Percentiles rank a stretch among this genome's conserved stretches.
phyloP scores from a whole-genome alignment of 2,888 invertebrate genomes.

The Meganola albula region DNA sequence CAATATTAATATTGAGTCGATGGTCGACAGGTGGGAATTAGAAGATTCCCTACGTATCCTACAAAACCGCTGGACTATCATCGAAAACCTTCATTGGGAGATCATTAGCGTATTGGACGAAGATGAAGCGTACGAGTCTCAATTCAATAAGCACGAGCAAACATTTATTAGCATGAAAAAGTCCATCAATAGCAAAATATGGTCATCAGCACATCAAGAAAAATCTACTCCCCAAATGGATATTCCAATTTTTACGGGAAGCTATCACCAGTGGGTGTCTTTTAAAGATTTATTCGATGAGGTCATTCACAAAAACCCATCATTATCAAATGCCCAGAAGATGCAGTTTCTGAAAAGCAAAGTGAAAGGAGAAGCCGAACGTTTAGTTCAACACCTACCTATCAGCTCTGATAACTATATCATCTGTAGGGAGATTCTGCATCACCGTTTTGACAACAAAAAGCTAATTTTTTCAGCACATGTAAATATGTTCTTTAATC shows the following conservation, averaged over 20 bases:
- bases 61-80: conserved; percentile 1
- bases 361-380: background rate
- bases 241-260: background rate
- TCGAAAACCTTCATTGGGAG: conserved; percentile 6
- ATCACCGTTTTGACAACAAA: background rate
- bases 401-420: background rate
- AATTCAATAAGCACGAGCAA: background rate
- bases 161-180: conserved; percentile 1
- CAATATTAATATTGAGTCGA: background rate
- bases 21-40: conserved; percentile 2
- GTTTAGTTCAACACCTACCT: background rate
- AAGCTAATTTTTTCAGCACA: background rate
- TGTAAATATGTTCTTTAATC: background rate
- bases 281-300: conserved; percentile 4
- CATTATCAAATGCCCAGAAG: background rate
- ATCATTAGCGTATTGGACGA: background rate
- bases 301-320: background rate
- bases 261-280: conserved; percentile 1
- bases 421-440: background rate
- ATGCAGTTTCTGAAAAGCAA: conserved; percentile 2
- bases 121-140: background rate
- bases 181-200: background rate
- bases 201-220: background rate
- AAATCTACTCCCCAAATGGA: conserved; percentile 1
- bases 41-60: conserved; percentile 1